Evolutionary conservation across 2,113 vertebrate genomes (phyloP).

Genomic region (Oryzias curvinotus): DNA sequence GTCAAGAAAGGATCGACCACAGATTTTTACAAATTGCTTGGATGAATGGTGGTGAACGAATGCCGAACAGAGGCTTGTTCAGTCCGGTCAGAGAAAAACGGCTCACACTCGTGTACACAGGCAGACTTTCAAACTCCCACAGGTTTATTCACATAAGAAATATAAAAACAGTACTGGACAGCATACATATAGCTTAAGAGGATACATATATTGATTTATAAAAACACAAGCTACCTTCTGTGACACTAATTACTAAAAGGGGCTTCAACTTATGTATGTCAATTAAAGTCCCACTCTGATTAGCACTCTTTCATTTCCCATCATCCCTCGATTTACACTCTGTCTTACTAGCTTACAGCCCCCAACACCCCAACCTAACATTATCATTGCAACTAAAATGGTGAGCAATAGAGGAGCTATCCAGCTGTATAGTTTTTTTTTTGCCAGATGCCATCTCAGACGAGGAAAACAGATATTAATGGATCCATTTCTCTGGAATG

Average conservation of each 20-base stretch:
- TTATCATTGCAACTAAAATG: no score
- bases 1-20: conserved; percentile 32
- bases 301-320: no score
- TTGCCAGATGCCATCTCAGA: no score
- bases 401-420: no score
- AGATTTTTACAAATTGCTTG: conserved; percentile 19
- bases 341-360: no score
- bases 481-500: no score
- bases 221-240: background rate
- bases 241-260: background rate
- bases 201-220: background rate
- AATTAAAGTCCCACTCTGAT: background rate
- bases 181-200: conserved; percentile 20
- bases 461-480: no score
- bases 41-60: conserved; percentile 53
- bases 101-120: conserved; percentile 7
- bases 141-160: conserved; percentile 51
- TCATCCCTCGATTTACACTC: no score
- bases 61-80: conserved; percentile 19
- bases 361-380: no score
- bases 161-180: conserved; percentile 19
- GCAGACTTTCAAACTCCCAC: conserved; percentile 33
- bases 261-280: background rate
- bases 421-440: no score
- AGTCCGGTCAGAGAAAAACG: background rate